Base-by-base conservation (phyloP, 2,113 vertebrate species). In the Bombycilla garrulus region DNA sequence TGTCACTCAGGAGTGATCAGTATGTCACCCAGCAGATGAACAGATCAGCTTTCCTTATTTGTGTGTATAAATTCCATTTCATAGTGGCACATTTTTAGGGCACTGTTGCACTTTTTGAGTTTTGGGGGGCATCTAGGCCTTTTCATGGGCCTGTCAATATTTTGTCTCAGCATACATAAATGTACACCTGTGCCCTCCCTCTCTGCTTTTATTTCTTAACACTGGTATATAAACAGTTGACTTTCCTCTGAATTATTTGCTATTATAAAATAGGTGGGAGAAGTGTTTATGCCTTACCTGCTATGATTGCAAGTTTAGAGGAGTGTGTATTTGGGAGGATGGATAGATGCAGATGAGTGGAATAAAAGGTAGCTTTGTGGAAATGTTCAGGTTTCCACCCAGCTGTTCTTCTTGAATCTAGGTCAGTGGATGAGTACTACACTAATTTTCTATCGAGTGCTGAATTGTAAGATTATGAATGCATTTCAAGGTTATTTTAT, bases 11-110 rank as follows among this genome's bases (percentile, higher is more conserved):
- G 53, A 76, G 40, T 31, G 40, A 69, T 67, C 61, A 61, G 70
- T 47, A 23, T 61, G 61, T 82, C 92, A 90, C 87, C 76, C 93
- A 90, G 82, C 85, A 97, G 96, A 97, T 62, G 87, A 96, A 91
- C 86, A 66, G 86, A 95, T 94, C 92, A 25, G 84, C 67, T 95
- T 94, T 89, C 73, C 81, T 91, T 76, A 38, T 81, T 95, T 66
- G 53, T 81, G 81, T 60, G 76, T 78, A 47, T 74, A 79, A 96
- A 97, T 96, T 88, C 56, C 53, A 62, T 86, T 93, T 94, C 88
- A 82, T n/a, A 78, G 88, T 70, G 42, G 66, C 72, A 54, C 19
- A 3, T 79, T 96, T 92, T 69, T 77, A 80, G 62, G 87, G 35
- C 42, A 50, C 91, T 50, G 42, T 71, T 92, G 1, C 12, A n/a